Percentiles rank a stretch among this genome's conserved stretches.
These are phyloP conservation scores for Aplodontia rufa DNA, from an alignment of 2,113 vertebrate genomes.

Conservation along the genomic window DNA sequence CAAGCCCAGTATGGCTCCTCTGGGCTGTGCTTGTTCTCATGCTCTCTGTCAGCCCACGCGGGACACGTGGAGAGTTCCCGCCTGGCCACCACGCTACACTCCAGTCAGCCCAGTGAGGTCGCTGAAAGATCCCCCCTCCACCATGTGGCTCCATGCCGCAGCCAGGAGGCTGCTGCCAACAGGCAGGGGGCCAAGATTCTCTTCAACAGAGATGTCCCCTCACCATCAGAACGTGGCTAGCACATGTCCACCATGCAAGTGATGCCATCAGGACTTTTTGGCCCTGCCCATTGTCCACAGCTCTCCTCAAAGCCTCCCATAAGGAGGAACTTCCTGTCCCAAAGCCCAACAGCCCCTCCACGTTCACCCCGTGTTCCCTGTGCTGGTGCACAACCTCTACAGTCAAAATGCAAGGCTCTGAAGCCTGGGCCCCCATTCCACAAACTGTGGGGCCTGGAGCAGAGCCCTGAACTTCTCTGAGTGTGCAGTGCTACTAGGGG, in stretches of 20 bases:
- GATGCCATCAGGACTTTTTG: neutral
- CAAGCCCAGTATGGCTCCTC: neutral
- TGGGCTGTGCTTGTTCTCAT: rapidly evolving
- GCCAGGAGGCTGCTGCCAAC: constrained; percentile 53
- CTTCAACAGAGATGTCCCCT: constrained; percentile 25
- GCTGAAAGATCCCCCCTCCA: neutral
- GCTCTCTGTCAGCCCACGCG: neutral
- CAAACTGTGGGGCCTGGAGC: neutral
- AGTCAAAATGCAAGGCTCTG: neutral
- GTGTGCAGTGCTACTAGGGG: neutral
- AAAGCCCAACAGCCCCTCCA: neutral
- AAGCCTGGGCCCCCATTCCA: neutral
- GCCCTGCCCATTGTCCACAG: too few relatives aligned
- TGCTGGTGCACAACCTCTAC: neutral
- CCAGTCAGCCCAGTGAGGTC: neutral
- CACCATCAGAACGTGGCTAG: neutral
- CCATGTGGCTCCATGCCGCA: neutral
- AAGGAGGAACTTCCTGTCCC: neutral
- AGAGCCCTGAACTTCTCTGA: neutral
- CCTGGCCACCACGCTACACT: neutral
- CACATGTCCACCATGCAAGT: neutral
- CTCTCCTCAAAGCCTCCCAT: neutral
- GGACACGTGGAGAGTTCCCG: neutral
- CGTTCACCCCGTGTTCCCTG: neutral
- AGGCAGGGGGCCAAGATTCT: constrained; percentile 29